phyloP scores from a whole-genome alignment of 2,797 vertebrate genomes.

The Mormyrops attenuatus region DNA sequence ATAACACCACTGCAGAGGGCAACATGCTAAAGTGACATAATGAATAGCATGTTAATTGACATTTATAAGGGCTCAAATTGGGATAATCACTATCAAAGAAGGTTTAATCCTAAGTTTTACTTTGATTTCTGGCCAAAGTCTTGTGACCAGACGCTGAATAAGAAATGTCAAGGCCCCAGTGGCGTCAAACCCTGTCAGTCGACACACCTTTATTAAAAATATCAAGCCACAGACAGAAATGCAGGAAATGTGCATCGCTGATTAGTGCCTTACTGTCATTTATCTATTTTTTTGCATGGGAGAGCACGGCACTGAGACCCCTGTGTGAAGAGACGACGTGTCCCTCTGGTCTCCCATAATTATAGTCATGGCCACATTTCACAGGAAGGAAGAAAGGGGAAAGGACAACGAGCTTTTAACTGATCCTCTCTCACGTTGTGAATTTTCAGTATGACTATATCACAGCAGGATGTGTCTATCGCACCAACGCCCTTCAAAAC shows the following conservation, averaged over 20 bases:
- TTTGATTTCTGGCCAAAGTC: neutral
- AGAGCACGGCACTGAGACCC: slow-evolving; percentile 58
- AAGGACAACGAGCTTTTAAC: slow-evolving; percentile 78
- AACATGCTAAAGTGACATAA: neutral
- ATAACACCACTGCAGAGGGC: neutral
- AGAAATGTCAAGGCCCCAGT: neutral
- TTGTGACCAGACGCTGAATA: neutral
- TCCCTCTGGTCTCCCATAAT: slow-evolving; percentile 67
- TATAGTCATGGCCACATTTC: slow-evolving; percentile 71
- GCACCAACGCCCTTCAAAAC: slow-evolving; percentile 91
- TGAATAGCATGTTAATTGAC: neutral
- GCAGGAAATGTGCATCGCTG: neutral
- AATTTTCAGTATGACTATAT: slow-evolving; percentile 69
- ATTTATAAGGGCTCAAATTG: neutral
- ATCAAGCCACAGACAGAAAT: neutral
- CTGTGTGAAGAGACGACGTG: slow-evolving; percentile 83
- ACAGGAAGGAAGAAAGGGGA: slow-evolving; percentile 62
- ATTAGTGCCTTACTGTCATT: neutral
- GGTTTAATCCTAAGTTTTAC: neutral
- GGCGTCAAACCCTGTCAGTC: neutral
- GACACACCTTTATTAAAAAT: neutral
- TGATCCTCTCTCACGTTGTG: slow-evolving; percentile 76
- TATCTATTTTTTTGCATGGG: neutral
- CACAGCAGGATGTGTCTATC: slow-evolving; percentile 89
- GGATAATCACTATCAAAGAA: neutral